Evolutionary conservation across 2,797 vertebrate genomes (phyloP), one percentile per base, ranked within the genome.

Genomic region (Odontamblyopus lacepedii): DNA sequence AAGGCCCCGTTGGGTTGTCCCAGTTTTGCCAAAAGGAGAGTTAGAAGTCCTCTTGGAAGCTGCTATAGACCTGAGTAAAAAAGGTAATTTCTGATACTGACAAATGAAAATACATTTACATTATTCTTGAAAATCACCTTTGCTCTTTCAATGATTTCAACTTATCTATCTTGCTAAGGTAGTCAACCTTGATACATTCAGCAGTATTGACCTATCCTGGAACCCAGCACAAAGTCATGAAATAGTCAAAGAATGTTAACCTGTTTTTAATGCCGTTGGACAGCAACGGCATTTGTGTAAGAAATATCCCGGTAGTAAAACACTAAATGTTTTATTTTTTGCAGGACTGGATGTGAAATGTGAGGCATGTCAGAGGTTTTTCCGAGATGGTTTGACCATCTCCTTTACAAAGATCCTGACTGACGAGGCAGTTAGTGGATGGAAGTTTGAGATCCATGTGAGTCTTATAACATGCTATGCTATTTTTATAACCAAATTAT

Each of bases 51-150:
- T 99, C 94, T 95, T 99, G 94, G 98, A 99, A 98, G 98, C 98
- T 95, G 98, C 98, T 95, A 98, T 99, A 91, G 98, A 99, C 92
- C 96, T 99, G 92, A 97, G 98, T 96, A 99, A 98, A 97, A 99
- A 98, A 97, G 97, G 98, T 99, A 95, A 84, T 89, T 72, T 38
- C 8, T 27, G 12, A 11, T 38, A n/a, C 2, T 1, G 2, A 38
- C 7, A 38, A 12, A 2, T n/a, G 18, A 63, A 19, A 63, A 38
- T 62, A n/a, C 30, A 60, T 60, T 60, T 6, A 30, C 15, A 60
- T 60, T 0, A 60, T 60, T 5, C 2, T 29, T 60, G 26, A 4
- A 5, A 60, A 30, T 60, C 27, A 60, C 57, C 4, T 15, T 29
- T 60, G 57, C 27, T 29, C 57, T 60, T 60, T 60, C 15, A 30